phyloP scores from a whole-genome alignment of 1,140 invertebrate species.

The Chionoecetes opilio region DNA sequence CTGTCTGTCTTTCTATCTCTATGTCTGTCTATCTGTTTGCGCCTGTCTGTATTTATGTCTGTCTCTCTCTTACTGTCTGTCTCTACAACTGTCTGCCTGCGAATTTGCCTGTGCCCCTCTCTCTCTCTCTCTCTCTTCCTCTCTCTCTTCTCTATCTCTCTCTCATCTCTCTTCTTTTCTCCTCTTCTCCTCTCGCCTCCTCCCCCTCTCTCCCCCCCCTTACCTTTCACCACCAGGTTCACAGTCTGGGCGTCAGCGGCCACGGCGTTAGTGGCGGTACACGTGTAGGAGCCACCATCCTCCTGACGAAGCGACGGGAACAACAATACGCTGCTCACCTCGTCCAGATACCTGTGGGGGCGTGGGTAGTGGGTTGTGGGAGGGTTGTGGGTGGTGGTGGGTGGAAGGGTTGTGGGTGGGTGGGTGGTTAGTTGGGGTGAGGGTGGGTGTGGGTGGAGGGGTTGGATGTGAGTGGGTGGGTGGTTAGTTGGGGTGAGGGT shows the following conservation, averaged over 20 bases:
- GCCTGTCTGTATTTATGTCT: no score
- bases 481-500: not conserved
- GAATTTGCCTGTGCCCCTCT: no score
- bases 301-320: slow-evolving; percentile 89
- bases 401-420: not conserved
- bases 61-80: no score
- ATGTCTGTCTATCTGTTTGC: no score
- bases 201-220: no score
- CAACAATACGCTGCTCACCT: slow-evolving; percentile 89
- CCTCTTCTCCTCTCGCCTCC: no score
- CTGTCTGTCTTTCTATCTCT: no score
- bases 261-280: slow-evolving; percentile 84
- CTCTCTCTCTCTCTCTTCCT: no score
- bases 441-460: slow-evolving; percentile 8
- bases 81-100: no score
- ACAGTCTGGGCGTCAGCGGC: slow-evolving; percentile 81
- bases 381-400: not conserved
- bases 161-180: no score
- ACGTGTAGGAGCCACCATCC: slow-evolving; percentile 84
- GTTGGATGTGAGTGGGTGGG: not conserved
- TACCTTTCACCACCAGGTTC: slow-evolving; percentile 74
- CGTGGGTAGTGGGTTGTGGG: not conserved
- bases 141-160: no score
- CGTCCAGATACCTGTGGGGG: slow-evolving; percentile 85
- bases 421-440: no score